A percentile compares a stretch with the other conserved stretches of the same genome.
Evolutionary conservation across 1,140 invertebrate genomes (phyloP).

Genomic region (Potamilus streckersoni): DNA sequence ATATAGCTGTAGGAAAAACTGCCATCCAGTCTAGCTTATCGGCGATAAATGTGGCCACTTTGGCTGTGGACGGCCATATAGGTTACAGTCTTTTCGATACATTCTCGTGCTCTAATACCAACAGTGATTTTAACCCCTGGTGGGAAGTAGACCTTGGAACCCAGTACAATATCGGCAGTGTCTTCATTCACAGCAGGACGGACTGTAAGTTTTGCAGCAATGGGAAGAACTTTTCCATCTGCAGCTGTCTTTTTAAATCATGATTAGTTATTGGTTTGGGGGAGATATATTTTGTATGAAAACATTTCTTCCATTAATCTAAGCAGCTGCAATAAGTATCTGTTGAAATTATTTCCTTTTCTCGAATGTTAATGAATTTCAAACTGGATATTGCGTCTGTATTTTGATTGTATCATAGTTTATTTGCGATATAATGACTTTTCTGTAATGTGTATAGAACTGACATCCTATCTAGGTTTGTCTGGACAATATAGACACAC

Average conservation of each 20-base stretch:
- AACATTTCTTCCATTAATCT: no score
- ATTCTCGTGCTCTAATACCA: neutral
- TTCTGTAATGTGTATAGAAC: no score
- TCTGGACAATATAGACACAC: no score
- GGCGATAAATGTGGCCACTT: neutral
- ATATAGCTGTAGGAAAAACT: constrained; percentile 25
- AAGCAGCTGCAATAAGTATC: neutral
- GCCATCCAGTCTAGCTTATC: neutral
- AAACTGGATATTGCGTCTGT: no score
- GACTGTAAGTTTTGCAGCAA: constrained; percentile 8
- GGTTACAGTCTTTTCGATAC: neutral
- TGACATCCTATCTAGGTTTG: no score
- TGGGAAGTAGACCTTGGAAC: constrained; percentile 19
- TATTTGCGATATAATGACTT: no score
- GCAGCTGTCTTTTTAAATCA: neutral
- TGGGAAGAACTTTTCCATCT: neutral
- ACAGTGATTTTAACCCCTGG: neutral
- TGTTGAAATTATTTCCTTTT: neutral
- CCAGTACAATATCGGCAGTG: constrained; percentile 3
- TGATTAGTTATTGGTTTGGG: neutral
- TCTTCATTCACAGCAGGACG: constrained; percentile 4
- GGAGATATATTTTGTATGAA: neutral
- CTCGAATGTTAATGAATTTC: no score
- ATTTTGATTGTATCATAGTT: no score
- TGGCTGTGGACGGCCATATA: constrained; percentile 11